Evolutionary conservation across 2,113 vertebrate species (phyloP).

Genomic region (Ceratotherium simum): DNA sequence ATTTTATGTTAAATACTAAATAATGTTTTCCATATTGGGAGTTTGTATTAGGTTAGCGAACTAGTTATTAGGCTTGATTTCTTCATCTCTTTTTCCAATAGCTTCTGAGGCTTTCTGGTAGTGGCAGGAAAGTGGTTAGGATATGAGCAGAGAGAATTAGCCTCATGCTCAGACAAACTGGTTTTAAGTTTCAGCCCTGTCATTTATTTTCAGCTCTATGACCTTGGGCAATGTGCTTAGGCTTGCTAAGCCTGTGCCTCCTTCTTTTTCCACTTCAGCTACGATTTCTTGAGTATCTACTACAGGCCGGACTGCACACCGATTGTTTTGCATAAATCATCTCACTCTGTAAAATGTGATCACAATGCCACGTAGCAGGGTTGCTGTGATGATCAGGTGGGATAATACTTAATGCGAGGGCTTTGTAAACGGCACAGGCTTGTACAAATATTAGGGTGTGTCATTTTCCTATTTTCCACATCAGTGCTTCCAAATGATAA

Average conservation of each 20-base stretch:
- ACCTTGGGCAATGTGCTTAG: constrained; percentile 56
- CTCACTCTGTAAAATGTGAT: constrained; percentile 69
- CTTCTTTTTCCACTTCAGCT: constrained; percentile 64
- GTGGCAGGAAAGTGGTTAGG: not conserved
- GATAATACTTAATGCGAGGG: not conserved
- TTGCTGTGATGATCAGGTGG: constrained; percentile 31
- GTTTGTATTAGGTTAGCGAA: not conserved
- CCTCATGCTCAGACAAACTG: not conserved
- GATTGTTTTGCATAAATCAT: constrained; percentile 57
- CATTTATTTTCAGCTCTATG: constrained; percentile 36
- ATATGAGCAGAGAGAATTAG: constrained; percentile 14
- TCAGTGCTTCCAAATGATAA: constrained; percentile 70
- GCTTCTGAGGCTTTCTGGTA: not conserved
- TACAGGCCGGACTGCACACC: constrained; percentile 17
- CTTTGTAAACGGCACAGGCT: not conserved
- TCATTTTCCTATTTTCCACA: constrained; percentile 73
- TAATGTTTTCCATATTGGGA: not conserved
- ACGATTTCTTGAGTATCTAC: constrained; percentile 73
- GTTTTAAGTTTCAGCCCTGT: constrained; percentile 18
- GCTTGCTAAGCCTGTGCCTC: not conserved
- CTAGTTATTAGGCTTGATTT: not conserved
- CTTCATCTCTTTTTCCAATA: not conserved
- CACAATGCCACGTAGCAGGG: constrained; percentile 76
- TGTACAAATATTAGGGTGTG: constrained; percentile 31
- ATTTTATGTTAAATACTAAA: not conserved